phyloP scores from a whole-genome alignment of 2,797 vertebrate species.

The Ataeniobius toweri region DNA sequence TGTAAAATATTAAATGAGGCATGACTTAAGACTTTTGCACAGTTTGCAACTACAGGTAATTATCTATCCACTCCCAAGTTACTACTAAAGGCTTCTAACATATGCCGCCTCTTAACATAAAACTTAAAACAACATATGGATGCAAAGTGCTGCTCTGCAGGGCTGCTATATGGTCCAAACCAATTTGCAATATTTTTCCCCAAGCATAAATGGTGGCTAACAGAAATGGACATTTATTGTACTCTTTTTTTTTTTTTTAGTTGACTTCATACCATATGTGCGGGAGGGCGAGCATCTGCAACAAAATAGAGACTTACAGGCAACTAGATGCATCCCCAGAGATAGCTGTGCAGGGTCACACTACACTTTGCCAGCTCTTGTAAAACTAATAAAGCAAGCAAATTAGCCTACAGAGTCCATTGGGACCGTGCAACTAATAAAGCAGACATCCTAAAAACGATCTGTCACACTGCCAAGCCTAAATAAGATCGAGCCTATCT shows the following conservation, averaged over 20 bases:
- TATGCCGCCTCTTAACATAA: conserved; percentile 1
- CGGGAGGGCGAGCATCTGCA: conserved; percentile 53
- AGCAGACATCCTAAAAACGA: conserved; percentile 32
- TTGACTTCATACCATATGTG: conserved; percentile 41
- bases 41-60: not conserved
- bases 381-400: conserved; percentile 58
- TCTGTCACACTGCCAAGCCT: conserved; percentile 8
- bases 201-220: not conserved
- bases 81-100: not conserved
- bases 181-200: conserved; percentile 1
- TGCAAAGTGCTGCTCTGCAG: conserved; percentile 8
- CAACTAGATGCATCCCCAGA: conserved; percentile 11
- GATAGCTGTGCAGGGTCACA: conserved; percentile 28
- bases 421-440: conserved; percentile 34
- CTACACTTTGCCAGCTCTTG: conserved; percentile 29
- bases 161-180: not conserved
- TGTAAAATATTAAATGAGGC: not conserved
- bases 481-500: conserved; percentile 34
- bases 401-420: conserved; percentile 39
- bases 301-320: conserved; percentile 21
- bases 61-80: not conserved
- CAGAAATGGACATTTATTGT: conserved; percentile 22
- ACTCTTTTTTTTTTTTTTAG: conserved; percentile 16
- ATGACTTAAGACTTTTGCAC: not conserved
- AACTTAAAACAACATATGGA: conserved; percentile 8